Evolutionary conservation across 30 jellyfish, hydroid and myxozoan genomes (phyloP).

Genomic region (Aurelia sp.): DNA sequence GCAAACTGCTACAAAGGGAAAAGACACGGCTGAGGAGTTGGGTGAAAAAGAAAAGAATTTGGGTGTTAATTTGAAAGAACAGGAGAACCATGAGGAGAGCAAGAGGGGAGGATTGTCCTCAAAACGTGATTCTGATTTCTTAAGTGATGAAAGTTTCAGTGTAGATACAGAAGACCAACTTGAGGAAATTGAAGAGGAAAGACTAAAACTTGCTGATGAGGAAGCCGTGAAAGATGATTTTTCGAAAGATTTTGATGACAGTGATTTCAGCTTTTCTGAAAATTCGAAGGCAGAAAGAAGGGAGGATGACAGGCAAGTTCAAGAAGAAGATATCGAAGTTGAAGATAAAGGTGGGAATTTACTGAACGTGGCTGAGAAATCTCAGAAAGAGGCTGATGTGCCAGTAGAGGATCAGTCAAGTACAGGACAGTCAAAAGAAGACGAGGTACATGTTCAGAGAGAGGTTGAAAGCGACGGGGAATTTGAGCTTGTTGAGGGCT

Average conservation of each 20-base stretch:
- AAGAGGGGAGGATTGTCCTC: neutral
- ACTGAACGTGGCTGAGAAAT: too few relatives aligned
- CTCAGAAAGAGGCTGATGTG: too few relatives aligned
- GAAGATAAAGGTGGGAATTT: too few relatives aligned
- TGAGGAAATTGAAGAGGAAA: constrained; percentile 58
- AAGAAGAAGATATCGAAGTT: too few relatives aligned
- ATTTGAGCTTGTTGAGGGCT: neutral
- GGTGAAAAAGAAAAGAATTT: neutral
- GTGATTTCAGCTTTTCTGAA: constrained; percentile 58
- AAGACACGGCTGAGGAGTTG: neutral
- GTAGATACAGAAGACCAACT: constrained; percentile 59
- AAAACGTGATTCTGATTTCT: constrained; percentile 56
- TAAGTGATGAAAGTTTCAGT: constrained; percentile 75
- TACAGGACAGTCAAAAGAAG: neutral
- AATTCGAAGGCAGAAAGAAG: neutral
- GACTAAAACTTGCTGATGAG: constrained; percentile 34
- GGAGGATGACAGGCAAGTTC: too few relatives aligned
- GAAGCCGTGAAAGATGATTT: constrained; percentile 24
- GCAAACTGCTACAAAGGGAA: neutral
- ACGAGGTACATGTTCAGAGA: neutral
- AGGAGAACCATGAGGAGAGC: neutral
- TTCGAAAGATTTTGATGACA: constrained; percentile 42
- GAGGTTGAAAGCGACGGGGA: neutral
- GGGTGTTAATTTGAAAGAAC: neutral
- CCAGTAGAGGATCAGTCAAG: too few relatives aligned